Evolutionary conservation across 2,113 vertebrate species (phyloP).

Genomic region (Sitta europaea): DNA sequence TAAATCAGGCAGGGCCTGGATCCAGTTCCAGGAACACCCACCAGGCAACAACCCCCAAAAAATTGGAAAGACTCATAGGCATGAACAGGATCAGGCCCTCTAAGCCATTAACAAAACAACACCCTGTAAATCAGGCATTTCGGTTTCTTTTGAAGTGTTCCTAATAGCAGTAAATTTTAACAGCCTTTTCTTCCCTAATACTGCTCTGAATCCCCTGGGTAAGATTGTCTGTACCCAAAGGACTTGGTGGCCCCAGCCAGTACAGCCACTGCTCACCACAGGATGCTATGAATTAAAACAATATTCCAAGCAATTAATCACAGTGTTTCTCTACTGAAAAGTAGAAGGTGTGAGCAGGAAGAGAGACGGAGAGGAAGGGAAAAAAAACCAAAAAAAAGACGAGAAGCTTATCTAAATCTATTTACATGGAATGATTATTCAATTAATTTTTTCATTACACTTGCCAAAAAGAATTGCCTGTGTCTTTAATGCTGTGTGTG

Average conservation of each 20-base stretch:
- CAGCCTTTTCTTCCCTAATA: background rate
- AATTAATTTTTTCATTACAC: constrained; percentile 77
- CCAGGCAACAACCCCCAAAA: background rate
- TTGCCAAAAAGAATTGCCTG: constrained; percentile 67
- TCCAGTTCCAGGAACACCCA: background rate
- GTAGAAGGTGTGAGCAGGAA: background rate
- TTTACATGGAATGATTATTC: constrained; percentile 73
- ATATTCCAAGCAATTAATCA: constrained; percentile 68
- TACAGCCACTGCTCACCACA: background rate
- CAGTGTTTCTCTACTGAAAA: background rate
- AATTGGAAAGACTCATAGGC: background rate
- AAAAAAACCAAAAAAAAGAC: background rate
- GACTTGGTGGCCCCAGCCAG: background rate
- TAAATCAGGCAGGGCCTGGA: accelerated
- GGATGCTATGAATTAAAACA: constrained; percentile 53
- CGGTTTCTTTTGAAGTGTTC: constrained; percentile 10
- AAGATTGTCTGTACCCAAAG: background rate
- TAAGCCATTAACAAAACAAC: background rate
- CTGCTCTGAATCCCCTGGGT: background rate
- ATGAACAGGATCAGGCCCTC: background rate
- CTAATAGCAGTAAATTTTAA: background rate
- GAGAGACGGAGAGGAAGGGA: background rate
- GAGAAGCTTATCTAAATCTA: constrained; percentile 70
- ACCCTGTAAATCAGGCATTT: background rate
- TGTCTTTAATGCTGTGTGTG: constrained; percentile 55